phyloP scores from a whole-genome alignment of 2,113 vertebrate genomes.

The Halichoeres trimaculatus region DNA sequence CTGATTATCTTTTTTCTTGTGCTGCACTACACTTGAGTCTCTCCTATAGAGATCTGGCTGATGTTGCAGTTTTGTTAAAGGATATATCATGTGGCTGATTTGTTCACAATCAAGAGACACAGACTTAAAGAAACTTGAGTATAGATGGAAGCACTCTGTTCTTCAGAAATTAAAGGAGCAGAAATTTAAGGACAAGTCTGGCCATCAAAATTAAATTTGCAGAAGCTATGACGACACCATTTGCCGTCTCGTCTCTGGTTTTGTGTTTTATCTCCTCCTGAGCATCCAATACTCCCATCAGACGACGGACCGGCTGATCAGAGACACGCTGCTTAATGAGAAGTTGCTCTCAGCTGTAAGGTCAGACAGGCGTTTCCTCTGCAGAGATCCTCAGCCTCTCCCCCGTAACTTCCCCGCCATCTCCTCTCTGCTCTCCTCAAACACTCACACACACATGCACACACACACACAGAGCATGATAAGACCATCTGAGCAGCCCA shows the following conservation, averaged over 20 bases:
- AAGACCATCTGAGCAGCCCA: constrained; percentile 93
- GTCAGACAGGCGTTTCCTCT: constrained; percentile 94
- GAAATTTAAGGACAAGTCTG: too few species aligned
- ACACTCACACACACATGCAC: constrained; percentile 79
- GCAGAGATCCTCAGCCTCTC: constrained; percentile 87
- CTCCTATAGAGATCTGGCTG: too few species aligned
- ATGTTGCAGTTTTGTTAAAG: too few species aligned
- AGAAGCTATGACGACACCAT: not conserved
- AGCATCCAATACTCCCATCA: constrained; percentile 55
- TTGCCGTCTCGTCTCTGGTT: not conserved
- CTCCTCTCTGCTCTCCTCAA: constrained; percentile 72
- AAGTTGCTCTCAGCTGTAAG: constrained; percentile 90
- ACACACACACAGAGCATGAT: constrained; percentile 90
- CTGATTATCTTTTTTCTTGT: too few species aligned
- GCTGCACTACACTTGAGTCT: too few species aligned
- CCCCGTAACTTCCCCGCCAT: constrained; percentile 74
- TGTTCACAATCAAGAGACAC: too few species aligned
- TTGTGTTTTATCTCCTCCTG: constrained; percentile 43
- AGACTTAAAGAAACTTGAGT: too few species aligned
- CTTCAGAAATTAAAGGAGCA: too few species aligned
- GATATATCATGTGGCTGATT: too few species aligned
- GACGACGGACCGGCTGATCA: constrained; percentile 82
- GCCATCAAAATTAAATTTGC: not conserved
- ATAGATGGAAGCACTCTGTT: too few species aligned
- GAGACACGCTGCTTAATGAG: constrained; percentile 92